Conservation (phyloP, 2,113 vertebrate genomes). For the Cebus imitator region DNA sequence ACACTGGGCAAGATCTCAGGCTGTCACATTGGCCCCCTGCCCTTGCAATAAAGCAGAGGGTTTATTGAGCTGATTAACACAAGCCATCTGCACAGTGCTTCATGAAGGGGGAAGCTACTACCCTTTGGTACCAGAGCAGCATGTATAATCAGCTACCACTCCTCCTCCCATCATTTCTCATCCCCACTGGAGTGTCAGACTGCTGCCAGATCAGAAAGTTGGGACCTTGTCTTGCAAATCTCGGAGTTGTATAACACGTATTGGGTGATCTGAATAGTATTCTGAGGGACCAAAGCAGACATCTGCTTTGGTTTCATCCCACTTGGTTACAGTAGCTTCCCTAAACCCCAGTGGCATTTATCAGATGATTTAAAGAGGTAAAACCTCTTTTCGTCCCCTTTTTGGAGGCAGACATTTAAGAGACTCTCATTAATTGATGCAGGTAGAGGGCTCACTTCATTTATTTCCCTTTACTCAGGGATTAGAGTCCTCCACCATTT, state of each 20-base stretch:
- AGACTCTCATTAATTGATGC: not conserved
- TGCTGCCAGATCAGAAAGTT: not conserved
- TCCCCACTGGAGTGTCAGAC: not conserved
- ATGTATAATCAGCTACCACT: not conserved
- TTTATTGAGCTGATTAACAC: too few species aligned
- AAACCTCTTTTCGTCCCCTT: not conserved
- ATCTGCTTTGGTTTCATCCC: not conserved
- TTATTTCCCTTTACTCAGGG: not conserved
- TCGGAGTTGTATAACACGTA: not conserved
- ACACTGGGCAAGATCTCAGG: too few species aligned
- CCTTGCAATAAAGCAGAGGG: too few species aligned
- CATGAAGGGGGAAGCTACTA: not conserved
- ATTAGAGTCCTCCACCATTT: not conserved
- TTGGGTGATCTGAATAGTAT: not conserved
- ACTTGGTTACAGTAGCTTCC: not conserved
- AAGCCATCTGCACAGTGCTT: not conserved
- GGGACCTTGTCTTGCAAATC: not conserved
- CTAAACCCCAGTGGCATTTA: not conserved
- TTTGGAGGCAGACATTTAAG: not conserved
- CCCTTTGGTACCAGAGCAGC: not conserved
- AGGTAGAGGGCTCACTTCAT: not conserved
- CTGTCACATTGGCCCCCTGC: too few species aligned
- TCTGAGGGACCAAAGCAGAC: not conserved
- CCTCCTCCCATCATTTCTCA: not conserved
- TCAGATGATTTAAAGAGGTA: not conserved